phyloP scores from a whole-genome alignment of 2,888 invertebrate species.

The Meteorus colon region DNA sequence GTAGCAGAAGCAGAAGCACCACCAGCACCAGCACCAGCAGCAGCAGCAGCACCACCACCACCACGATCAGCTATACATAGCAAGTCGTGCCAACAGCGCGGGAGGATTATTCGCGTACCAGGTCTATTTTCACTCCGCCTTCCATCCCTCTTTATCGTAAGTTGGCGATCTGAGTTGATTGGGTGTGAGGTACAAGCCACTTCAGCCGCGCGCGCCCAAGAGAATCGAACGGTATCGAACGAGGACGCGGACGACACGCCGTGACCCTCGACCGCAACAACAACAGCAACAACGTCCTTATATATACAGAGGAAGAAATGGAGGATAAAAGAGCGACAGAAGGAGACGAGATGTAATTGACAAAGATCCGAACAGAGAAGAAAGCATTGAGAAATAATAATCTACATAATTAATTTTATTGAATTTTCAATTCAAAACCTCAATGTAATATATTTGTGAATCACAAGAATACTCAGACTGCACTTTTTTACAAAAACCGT shows the following conservation, averaged over 20 bases:
- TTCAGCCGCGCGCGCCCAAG: constrained; percentile 39
- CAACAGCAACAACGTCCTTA: constrained; percentile 19
- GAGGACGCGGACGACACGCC: constrained; percentile 50
- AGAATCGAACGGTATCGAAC: constrained; percentile 45
- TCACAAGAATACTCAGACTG: too few species aligned
- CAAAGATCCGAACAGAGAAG: not conserved
- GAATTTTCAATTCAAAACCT: too few species aligned
- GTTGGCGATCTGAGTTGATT: constrained; percentile 68
- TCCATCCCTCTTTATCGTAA: constrained; percentile 58
- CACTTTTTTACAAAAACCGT: too few species aligned
- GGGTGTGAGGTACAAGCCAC: constrained; percentile 71
- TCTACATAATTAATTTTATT: too few species aligned
- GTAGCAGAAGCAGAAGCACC: constrained; percentile 2
- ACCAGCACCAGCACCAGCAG: not conserved
- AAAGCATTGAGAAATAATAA: too few species aligned
- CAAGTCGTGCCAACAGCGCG: constrained; percentile 28
- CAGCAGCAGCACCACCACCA: not conserved
- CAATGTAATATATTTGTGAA: too few species aligned
- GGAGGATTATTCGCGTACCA: constrained; percentile 14
- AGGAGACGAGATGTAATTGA: not conserved
- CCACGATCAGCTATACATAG: not conserved
- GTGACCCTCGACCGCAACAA: constrained; percentile 47
- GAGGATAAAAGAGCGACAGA: too few species aligned
- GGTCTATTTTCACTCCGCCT: constrained; percentile 56
- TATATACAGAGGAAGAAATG: constrained; percentile 53